Base-by-base conservation (phyloP, 2,113 vertebrate genomes). In the Tautogolabrus adspersus region DNA sequence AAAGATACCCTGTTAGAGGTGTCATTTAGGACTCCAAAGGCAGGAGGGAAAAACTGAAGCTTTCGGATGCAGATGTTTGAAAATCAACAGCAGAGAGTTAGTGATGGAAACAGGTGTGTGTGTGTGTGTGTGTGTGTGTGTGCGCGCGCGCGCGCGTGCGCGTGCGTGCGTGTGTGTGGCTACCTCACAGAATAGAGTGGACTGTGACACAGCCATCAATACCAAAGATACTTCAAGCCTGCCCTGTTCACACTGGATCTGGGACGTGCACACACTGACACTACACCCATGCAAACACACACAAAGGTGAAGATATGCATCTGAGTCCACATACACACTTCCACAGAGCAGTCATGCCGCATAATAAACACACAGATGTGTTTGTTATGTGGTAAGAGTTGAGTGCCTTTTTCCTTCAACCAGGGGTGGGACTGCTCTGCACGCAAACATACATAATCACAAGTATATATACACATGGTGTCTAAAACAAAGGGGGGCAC, bases 211-310 rank as follows among this genome's bases (percentile, higher is more conserved):
- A 95, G 96, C 95, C 91, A 91, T 95, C 94, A 93, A 97, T 97
- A 98, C 97, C 97, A 99, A 99, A 98, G 97, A 98, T 96, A 94
- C 94, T 95, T 95, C 90, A 91, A 67, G 88, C 95, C 94, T 96
- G 94, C 91, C 49, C 30, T 79, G 77, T 84, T 79, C 79, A 82
- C 79, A 42, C 82, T 85, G 87, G 82, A 87, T 66, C 61, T 68
- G 71, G 86, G 82, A 88, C 74, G 10, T 62, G 73, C 75, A 75
- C 49, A 87, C 66, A 66, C 8, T 49, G 51, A 81, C 22, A 51
- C 63, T 37, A 51, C 46, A 37, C 59, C 67, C 18, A 57, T 51
- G 79, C 65, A 79, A 58, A 74, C 72, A 77, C 79, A 60, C 73
- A 38, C 13, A 51, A 59, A 66, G 55, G 81, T 67, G 66, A 80